phyloP scores from a whole-genome alignment of 2,888 invertebrate species.

The Cartodere bifasciata region DNA sequence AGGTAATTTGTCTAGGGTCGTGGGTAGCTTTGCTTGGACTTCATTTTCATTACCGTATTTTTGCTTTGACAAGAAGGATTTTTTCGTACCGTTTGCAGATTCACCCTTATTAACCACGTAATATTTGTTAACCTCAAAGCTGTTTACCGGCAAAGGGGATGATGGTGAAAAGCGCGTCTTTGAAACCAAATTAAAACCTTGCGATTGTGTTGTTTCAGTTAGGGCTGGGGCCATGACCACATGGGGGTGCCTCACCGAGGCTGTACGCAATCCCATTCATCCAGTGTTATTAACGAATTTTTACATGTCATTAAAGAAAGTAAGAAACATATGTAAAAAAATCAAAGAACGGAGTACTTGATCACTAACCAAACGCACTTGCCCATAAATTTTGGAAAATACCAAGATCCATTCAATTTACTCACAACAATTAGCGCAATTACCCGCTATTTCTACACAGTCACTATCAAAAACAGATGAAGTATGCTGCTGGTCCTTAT shows the following conservation, averaged over 20 bases:
- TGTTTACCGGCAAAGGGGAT: conserved; percentile 24
- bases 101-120: conserved; percentile 16
- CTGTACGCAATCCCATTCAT: conserved; percentile 40
- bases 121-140: conserved; percentile 23
- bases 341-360: conserved; percentile 16
- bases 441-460: too few species aligned
- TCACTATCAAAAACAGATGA: conserved; percentile 3
- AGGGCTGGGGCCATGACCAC: conserved; percentile 91
- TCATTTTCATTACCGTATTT: neutral
- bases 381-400: conserved; percentile 9
- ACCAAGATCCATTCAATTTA: conserved; percentile 29
- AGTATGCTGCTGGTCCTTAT: too few species aligned
- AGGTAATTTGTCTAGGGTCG: too few species aligned
- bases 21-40: neutral
- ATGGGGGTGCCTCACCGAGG: conserved; percentile 44
- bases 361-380: conserved; percentile 15
- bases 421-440: conserved; percentile 20
- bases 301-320: conserved; percentile 21
- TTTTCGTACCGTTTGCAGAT: too few species aligned
- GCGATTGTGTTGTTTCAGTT: conserved; percentile 54
- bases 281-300: conserved; percentile 30
- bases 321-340: conserved; percentile 12
- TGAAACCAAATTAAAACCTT: conserved; percentile 35
- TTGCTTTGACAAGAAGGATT: too few species aligned
- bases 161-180: conserved; percentile 24